A percentile compares a stretch with the other conserved stretches of the same genome.
These are phyloP conservation scores for Taxidea taxus DNA, from an alignment of 2,113 vertebrate genomes.

Conservation along the genomic window DNA sequence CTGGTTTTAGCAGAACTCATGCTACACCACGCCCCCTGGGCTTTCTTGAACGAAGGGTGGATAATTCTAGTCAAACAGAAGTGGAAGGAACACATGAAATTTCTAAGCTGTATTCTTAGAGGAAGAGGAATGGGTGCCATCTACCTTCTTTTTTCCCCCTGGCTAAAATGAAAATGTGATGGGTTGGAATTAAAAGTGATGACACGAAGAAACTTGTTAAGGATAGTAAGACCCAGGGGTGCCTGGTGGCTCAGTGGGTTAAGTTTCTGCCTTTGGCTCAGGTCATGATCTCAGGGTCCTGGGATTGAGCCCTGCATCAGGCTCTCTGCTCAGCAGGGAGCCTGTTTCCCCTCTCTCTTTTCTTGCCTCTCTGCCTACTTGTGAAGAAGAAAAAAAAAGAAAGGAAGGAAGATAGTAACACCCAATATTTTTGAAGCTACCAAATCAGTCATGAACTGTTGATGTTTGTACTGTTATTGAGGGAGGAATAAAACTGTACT, in stretches of 20 bases:
- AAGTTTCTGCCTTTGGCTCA: no score
- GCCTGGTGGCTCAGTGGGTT: no score
- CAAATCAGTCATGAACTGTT: not conserved
- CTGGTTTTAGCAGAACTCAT: not conserved
- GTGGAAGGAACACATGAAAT: not conserved
- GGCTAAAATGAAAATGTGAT: not conserved
- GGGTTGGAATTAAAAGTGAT: not conserved
- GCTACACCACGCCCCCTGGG: rapidly evolving
- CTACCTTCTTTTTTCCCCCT: not conserved
- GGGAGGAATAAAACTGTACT: not conserved
- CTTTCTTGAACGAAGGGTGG: not conserved
- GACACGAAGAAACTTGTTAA: not conserved
- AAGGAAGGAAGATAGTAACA: not conserved
- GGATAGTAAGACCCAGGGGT: rapidly evolving
- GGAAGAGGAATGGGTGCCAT: not conserved
- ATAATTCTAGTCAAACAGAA: not conserved
- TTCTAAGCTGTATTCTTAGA: not conserved
- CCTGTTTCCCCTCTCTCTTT: no score
- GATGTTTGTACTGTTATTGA: not conserved
- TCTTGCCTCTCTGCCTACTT: no score
- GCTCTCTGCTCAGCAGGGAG: no score
- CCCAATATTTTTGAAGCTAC: not conserved
- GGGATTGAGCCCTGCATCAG: no score
- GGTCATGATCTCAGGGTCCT: no score
- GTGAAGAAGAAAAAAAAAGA: no score